Conservation (phyloP, 1,140 invertebrate genomes). For the Leptinotarsa lineolata region DNA sequence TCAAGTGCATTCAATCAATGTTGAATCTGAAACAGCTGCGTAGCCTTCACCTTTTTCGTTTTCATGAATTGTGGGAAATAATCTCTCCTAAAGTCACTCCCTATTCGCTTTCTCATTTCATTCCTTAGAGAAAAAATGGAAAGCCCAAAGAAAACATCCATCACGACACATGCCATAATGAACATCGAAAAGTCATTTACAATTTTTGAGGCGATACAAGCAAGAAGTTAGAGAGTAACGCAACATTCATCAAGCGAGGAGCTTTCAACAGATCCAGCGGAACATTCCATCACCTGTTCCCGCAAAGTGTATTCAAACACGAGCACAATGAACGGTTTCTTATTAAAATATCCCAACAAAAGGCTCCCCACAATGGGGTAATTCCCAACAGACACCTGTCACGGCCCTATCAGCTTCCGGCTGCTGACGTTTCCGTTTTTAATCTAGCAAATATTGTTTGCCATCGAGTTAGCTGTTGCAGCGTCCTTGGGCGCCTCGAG, state of each 20-base stretch:
- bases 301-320: slow-evolving; percentile 8
- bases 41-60: no score
- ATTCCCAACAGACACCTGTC: slow-evolving; percentile 47
- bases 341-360: slow-evolving; percentile 38
- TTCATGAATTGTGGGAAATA: no score
- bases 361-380: slow-evolving; percentile 14
- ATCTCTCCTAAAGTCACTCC: no score
- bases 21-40: no score
- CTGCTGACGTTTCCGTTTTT: slow-evolving; percentile 47
- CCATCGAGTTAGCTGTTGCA: slow-evolving; percentile 11
- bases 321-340: slow-evolving; percentile 26
- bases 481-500: slow-evolving; percentile 37
- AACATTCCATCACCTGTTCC: slow-evolving; percentile 4
- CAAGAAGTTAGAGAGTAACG: not conserved
- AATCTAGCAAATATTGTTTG: slow-evolving; percentile 49
- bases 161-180: no score
- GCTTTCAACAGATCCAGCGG: not conserved
- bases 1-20: no score
- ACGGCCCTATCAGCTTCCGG: slow-evolving; percentile 44
- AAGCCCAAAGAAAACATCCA: no score
- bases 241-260: not conserved
- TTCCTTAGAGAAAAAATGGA: no score
- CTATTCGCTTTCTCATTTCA: no score
- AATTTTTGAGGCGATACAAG: not conserved
- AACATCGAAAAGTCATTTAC: not conserved